Conservation (phyloP, 1,140 invertebrate species). For the Rhyzopertha dominica region DNA sequence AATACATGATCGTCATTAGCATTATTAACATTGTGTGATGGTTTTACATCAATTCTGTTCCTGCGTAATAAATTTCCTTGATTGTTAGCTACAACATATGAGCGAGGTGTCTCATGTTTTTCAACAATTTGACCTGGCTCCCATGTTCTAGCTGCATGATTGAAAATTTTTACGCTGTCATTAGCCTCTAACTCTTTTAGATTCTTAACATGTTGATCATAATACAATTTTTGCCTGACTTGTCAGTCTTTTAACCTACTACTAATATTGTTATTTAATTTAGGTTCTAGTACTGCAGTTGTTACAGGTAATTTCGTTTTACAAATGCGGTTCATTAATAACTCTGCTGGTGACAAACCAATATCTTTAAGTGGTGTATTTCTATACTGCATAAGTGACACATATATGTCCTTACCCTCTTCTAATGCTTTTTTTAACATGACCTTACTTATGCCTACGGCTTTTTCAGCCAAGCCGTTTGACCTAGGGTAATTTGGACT, state of each 20-base stretch:
- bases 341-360: slow-evolving; percentile 16
- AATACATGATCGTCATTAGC: too few relatives aligned
- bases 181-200: not conserved
- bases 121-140: slow-evolving; percentile 2
- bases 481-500: slow-evolving; percentile 33
- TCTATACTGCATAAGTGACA: slow-evolving; percentile 16
- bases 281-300: slow-evolving; percentile 5
- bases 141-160: not conserved
- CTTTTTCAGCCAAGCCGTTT: slow-evolving; percentile 33
- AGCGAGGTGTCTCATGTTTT: not conserved
- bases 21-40: too few relatives aligned
- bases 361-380: slow-evolving; percentile 17
- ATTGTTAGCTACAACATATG: slow-evolving; percentile 10
- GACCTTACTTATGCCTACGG: slow-evolving; percentile 30
- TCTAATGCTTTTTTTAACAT: slow-evolving; percentile 30
- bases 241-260: not conserved
- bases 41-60: too few relatives aligned
- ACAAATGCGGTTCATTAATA: slow-evolving; percentile 16
- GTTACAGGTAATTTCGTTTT: slow-evolving; percentile 17
- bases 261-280: slow-evolving; percentile 3
- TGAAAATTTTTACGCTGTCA: not conserved
- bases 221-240: slow-evolving; percentile 5
- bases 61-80: too few relatives aligned
- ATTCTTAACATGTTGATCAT: slow-evolving; percentile 7
- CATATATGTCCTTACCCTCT: slow-evolving; percentile 16